Base-by-base conservation (phyloP, 2,888 invertebrate genomes). In the Catocala sponsa region DNA sequence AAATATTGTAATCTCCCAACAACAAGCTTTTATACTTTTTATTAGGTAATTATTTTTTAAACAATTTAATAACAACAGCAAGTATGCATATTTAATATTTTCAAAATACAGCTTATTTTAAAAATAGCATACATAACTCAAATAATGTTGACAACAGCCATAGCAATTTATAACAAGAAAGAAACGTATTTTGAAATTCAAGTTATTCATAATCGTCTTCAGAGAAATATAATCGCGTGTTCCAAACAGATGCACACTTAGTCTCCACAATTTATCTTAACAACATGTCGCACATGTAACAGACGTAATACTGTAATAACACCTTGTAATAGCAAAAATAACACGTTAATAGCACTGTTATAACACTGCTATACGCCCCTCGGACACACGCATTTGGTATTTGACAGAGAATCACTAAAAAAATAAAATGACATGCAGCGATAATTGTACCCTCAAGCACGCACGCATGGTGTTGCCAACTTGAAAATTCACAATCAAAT, bases 401-500 rank as follows among this genome's bases (percentile, higher is more conserved):
- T 75, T 75, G 76, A 78, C 64, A 68, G 57, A 43, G 48, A 64
- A 69, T 63, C 57, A 63, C 53, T 44, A 56, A 66, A 72, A 76
- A 75, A 72, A 65, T 56, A 25, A 25, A 71, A 66, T 56, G 62
- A 72, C 58, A 63, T 44, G 58, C 60, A 67, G 57, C 35, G 61
- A 63, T 76, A 76, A 76, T 78, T 73, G 59, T 62, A 42, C 56
- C 76, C 57, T 9, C 50, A 6, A 59, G 75, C 68, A 56, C 59
- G 60, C 68, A 68, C 72, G 72, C 56, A 68, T 50, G n/a, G 15
- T 46, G 53, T 62, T 57, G 35, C 58, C 38, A 44, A 32, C 35
- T 59, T 25, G 12, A 63, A 63, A 63, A 43, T 68, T 66, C 62
- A 75, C 71, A 74, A 75, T 68, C 69, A 78, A 73, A 74, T 59